A percentile compares a stretch with the other conserved stretches of the same genome.
Evolutionary conservation across 30 jellyfish, hydroid and myxozoan genomes (phyloP).

Genomic region (Aurelia sp.): DNA sequence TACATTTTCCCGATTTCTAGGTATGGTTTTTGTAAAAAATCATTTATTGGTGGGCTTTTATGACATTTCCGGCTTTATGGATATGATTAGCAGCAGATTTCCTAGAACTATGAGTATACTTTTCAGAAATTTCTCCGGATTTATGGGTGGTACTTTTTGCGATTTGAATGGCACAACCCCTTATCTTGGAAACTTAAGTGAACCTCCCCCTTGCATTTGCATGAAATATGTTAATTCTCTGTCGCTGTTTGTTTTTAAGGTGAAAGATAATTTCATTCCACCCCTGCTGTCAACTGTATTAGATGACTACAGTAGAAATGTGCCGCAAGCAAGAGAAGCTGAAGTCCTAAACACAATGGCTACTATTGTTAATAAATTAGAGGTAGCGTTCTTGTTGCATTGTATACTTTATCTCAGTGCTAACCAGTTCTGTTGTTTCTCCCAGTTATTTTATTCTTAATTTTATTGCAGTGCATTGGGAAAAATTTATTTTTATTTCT

Average conservation of each 20-base stretch:
- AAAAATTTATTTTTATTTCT: background rate
- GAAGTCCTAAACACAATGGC: constrained; percentile 97
- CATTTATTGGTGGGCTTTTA: too few relatives aligned
- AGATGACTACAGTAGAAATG: constrained; percentile 93
- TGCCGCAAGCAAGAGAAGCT: constrained; percentile 99
- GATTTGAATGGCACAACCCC: too few relatives aligned
- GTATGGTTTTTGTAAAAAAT: too few relatives aligned
- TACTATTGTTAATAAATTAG: constrained; percentile 88
- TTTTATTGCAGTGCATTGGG: background rate
- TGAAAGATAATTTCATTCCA: constrained; percentile 95
- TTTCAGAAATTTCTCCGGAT: too few relatives aligned
- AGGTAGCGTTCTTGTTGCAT: constrained; percentile 54
- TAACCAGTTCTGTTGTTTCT: background rate
- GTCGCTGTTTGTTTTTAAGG: constrained; percentile 50
- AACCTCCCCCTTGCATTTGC: background rate
- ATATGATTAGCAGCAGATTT: too few relatives aligned
- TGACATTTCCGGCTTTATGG: too few relatives aligned
- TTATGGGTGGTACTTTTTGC: too few relatives aligned
- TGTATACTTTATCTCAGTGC: background rate
- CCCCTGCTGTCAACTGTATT: constrained; percentile 91
- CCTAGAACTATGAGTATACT: too few relatives aligned
- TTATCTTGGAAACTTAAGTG: too few relatives aligned
- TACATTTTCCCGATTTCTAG: too few relatives aligned
- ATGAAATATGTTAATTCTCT: background rate
- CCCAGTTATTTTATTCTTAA: background rate